Percentiles rank a stretch among this genome's conserved stretches.
These are phyloP conservation scores for Drosophila tsacasi DNA, from an alignment of 1,140 invertebrate genomes.

Conservation along the genomic window DNA sequence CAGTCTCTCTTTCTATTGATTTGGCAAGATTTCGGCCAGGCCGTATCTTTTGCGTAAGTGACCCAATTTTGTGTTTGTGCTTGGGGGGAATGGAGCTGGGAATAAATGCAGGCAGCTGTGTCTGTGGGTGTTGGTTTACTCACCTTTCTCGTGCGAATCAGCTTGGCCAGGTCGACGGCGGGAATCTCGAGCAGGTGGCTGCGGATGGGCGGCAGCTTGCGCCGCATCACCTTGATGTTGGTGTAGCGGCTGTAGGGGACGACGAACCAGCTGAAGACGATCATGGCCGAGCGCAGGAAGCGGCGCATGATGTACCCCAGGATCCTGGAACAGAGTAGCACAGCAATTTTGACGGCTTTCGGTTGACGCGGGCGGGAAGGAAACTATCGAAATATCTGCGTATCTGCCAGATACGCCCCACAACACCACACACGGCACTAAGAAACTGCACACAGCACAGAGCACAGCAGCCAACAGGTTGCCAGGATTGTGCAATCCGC, in stretches of 20 bases:
- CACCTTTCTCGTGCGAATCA: constrained; percentile 88
- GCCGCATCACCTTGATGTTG: constrained; percentile 88
- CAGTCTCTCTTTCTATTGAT: constrained; percentile 43
- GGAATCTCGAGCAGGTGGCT: constrained; percentile 87
- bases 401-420: constrained; percentile 34
- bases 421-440: constrained; percentile 24
- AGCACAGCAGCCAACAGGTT: constrained; percentile 63
- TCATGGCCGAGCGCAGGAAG: constrained; percentile 84
- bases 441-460: constrained; percentile 3
- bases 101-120: constrained; percentile 4
- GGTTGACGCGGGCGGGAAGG: constrained; percentile 26
- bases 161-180: constrained; percentile 87
- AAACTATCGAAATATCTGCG: constrained; percentile 15
- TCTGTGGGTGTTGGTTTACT: constrained; percentile 38
- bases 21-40: constrained; percentile 64
- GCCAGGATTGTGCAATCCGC: constrained; percentile 79
- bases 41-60: constrained; percentile 59
- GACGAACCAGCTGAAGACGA: constrained; percentile 85
- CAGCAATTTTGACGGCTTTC: constrained; percentile 84
- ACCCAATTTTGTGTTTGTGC: constrained; percentile 35
- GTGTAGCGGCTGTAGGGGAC: constrained; percentile 86
- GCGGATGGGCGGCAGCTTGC: constrained; percentile 87
- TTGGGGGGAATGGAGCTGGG: constrained; percentile 1
- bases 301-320: constrained; percentile 85
- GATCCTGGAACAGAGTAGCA: constrained; percentile 85